Base-by-base conservation (phyloP, 2,888 invertebrate species). In the Miltochrista miniata region DNA sequence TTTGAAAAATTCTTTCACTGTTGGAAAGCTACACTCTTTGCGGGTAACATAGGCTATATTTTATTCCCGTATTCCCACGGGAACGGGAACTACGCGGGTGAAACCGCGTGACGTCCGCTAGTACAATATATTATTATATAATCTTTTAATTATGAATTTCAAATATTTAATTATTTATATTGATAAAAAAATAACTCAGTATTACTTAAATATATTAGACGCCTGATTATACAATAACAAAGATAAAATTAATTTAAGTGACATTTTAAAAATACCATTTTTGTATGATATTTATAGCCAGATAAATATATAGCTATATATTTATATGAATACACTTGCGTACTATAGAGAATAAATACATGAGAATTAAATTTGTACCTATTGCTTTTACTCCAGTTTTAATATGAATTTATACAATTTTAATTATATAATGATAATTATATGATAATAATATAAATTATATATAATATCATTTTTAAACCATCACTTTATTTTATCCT, bases 301-400 rank as follows among this genome's bases (percentile, higher is more conserved):
- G 43, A 39, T 24, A 29, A 33, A 43, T 34, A 33, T 24, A 24
- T 34, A 9, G n/a, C n/a, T n/a, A n/a, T n/a, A n/a, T n/a, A n/a
- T 46, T 30, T 33, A n/a, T n/a, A n/a, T n/a, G 2, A 24, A 24
- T 24, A 5, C 18, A 24, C 2, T 13, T 38, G 18, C 11, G 18
- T 15, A 37, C 13, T 35, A 48, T 47, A 10, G 12, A 42, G n/a
- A 18, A 31, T 41, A 31, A 13, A 36, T 40, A 45, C 29, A 40
- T 2, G 18, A 31, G 29, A 41, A n/a, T 18, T 11, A 37, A 34
- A 13, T n/a, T n/a, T n/a, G n/a, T 18, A 48, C 29, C 13, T 51
- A 51, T 51, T 47, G 46, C 51, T 51, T 44, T 36, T 45, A 9
- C 35, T 14, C 24, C 30, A 47, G 38, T 41, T 15, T 14, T 7